Evolutionary conservation across 1,140 invertebrate genomes (phyloP).

Genomic region (Drosophila sp.): DNA sequence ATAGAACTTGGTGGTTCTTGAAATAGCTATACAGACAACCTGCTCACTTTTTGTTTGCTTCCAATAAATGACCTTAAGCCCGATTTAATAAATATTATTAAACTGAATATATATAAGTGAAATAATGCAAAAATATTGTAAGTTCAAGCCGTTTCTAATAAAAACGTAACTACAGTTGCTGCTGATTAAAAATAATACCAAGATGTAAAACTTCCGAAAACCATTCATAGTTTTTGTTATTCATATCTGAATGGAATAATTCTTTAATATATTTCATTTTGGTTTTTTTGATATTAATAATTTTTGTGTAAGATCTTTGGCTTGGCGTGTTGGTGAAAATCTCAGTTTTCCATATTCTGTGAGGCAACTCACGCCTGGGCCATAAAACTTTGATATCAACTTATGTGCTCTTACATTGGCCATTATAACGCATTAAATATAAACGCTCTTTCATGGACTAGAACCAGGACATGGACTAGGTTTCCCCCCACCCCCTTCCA

Average conservation of each 20-base stretch:
- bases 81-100: too few species aligned
- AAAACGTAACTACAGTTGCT: too few species aligned
- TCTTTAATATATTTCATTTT: not conserved
- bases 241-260: not conserved
- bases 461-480: not conserved
- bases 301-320: not conserved
- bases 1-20: too few species aligned
- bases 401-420: slow-evolving; percentile 59
- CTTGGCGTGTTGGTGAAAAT: not conserved
- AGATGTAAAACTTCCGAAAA: too few species aligned
- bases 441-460: slow-evolving; percentile 67
- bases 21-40: too few species aligned
- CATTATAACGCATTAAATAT: slow-evolving; percentile 76
- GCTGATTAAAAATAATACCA: too few species aligned
- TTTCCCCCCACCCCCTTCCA: not conserved
- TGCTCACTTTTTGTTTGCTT: too few species aligned
- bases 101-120: too few species aligned
- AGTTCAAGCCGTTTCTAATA: too few species aligned
- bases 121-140: too few species aligned
- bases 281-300: not conserved
- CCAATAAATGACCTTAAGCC: too few species aligned
- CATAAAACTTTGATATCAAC: slow-evolving; percentile 64
- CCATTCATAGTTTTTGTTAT: not conserved
- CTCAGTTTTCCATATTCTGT: slow-evolving; percentile 22
- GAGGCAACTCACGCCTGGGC: slow-evolving; percentile 45